phyloP scores from a whole-genome alignment of 2,888 invertebrate species.

The Drosophila falleni region DNA sequence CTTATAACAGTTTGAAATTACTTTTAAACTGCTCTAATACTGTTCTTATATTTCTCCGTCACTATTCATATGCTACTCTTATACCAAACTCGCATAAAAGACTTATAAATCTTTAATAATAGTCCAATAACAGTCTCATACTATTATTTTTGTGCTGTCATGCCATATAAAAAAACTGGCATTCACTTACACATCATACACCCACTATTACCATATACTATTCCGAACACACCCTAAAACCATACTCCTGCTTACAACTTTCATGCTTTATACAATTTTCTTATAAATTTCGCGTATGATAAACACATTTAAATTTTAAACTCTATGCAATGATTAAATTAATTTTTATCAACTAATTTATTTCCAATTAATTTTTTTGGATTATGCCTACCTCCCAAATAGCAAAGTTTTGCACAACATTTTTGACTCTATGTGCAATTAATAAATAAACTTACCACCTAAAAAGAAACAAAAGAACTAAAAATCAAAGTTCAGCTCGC shows the following conservation, averaged over 20 bases:
- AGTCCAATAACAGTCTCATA: neutral
- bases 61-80: neutral
- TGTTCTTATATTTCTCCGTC: neutral
- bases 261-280: constrained; percentile 11
- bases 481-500: constrained; percentile 67
- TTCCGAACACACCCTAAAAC: neutral
- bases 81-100: neutral
- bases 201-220: neutral
- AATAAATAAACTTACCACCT: constrained; percentile 68
- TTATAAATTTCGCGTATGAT: constrained; percentile 55
- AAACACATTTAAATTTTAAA: constrained; percentile 18
- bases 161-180: neutral
- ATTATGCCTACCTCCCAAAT: constrained; percentile 63
- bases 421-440: constrained; percentile 81
- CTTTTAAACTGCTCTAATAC: neutral
- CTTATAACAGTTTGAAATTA: neutral
- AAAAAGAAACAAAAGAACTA: constrained; percentile 38
- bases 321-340: constrained; percentile 24
- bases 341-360: constrained; percentile 31
- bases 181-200: neutral
- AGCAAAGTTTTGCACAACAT: constrained; percentile 72
- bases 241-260: neutral
- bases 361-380: constrained; percentile 58
- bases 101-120: neutral
- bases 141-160: neutral